These are phyloP conservation scores for Brotula barbata DNA, from an alignment of 2,797 vertebrate genomes.

Conservation along the genomic window DNA sequence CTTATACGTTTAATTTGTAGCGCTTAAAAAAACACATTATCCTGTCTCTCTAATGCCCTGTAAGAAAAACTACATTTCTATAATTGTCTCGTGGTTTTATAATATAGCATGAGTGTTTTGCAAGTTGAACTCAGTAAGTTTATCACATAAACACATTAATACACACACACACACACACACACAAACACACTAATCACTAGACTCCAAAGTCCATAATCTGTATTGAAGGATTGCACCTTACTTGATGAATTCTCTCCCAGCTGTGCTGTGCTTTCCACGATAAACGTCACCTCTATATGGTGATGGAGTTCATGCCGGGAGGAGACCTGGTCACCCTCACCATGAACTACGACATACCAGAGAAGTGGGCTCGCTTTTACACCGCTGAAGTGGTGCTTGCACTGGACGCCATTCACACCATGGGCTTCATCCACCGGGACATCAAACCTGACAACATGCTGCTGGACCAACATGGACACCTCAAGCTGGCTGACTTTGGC, in stretches of 20 bases:
- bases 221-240: background rate
- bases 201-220: too few species aligned
- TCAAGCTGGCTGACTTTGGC: constrained; percentile 97
- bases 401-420: constrained; percentile 93
- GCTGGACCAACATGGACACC: constrained; percentile 90
- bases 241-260: constrained; percentile 60
- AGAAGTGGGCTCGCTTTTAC: constrained; percentile 96
- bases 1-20: too few species aligned
- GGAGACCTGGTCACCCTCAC: constrained; percentile 97
- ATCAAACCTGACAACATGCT: constrained; percentile 99
- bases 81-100: too few species aligned
- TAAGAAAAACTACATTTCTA: too few species aligned
- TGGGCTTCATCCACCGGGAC: constrained; percentile 97
- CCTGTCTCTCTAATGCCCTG: too few species aligned
- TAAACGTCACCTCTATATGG: constrained; percentile 92
- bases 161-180: background rate
- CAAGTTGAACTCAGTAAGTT: too few species aligned
- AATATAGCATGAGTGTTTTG: too few species aligned
- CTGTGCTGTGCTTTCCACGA: constrained; percentile 98
- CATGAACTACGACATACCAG: constrained; percentile 96
- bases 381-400: constrained; percentile 95
- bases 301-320: constrained; percentile 99
- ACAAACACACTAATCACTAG: background rate
- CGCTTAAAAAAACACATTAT: too few species aligned
- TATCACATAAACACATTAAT: too few species aligned